phyloP scores from a whole-genome alignment of 2,113 vertebrate genomes.

The Antechinus flavipes region DNA sequence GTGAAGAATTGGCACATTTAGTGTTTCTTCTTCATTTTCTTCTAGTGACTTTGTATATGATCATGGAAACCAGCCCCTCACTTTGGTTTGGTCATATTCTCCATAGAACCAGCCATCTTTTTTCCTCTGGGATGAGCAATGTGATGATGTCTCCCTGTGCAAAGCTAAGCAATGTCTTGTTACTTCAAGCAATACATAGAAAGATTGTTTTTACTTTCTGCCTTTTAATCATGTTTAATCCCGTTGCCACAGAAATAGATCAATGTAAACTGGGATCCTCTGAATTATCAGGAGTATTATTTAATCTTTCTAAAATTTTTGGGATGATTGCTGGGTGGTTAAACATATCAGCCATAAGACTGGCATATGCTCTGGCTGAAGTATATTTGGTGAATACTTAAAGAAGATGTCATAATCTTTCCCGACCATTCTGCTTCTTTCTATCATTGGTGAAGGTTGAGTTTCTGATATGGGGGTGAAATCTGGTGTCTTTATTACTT shows the following conservation, averaged over 20 bases:
- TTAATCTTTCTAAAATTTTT: conserved; percentile 81
- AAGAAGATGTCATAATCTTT: conserved; percentile 78
- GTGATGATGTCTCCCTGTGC: conserved; percentile 92
- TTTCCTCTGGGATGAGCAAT: conserved; percentile 93
- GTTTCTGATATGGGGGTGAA: conserved; percentile 85
- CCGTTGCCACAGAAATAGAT: conserved; percentile 91
- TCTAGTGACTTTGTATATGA: conserved; percentile 89
- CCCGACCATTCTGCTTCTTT: conserved; percentile 83
- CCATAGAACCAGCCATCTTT: conserved; percentile 98
- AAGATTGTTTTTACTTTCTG: conserved; percentile 94
- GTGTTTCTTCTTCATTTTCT: conserved; percentile 74
- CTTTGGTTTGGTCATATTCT: conserved; percentile 89
- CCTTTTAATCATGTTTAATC: conserved; percentile 89
- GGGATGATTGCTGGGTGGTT: conserved; percentile 84
- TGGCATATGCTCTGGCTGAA: conserved; percentile 87
- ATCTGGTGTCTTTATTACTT: conserved; percentile 85
- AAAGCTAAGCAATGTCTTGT: conserved; percentile 93
- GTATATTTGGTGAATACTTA: conserved; percentile 84
- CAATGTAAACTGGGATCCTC: conserved; percentile 88
- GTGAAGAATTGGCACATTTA: conserved; percentile 51
- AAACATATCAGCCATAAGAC: conserved; percentile 95
- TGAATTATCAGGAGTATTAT: conserved; percentile 72
- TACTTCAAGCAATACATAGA: conserved; percentile 91
- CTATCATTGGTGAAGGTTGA: conserved; percentile 87
- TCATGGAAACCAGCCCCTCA: conserved; percentile 97